Conservation (phyloP, 1,140 invertebrate species). For the Anthonomus grandis region DNA sequence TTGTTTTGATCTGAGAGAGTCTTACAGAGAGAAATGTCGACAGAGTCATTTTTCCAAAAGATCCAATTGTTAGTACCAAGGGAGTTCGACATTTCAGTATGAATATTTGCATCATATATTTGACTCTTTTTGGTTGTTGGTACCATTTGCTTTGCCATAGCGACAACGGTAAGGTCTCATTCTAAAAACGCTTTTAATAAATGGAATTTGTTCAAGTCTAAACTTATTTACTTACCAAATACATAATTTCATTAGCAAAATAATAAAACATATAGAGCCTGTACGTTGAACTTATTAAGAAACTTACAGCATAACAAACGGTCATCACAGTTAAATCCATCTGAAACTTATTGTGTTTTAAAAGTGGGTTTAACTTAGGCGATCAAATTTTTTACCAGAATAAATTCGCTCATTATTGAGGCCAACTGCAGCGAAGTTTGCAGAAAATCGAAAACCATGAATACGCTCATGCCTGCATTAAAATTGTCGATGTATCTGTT, state of each 20-base stretch:
- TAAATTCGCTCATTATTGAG: constrained; percentile 2
- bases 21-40: constrained; percentile 2
- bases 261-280: constrained; percentile 5
- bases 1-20: not conserved
- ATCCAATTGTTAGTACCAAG: constrained; percentile 5
- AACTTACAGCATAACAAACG: not conserved
- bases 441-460: constrained; percentile 20
- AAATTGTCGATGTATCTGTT: constrained; percentile 16
- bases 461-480: constrained; percentile 4
- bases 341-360: not conserved
- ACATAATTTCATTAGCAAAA: constrained; percentile 6
- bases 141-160: constrained; percentile 5
- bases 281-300: not conserved
- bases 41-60: constrained; percentile 7
- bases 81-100: constrained; percentile 1
- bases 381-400: constrained; percentile 3
- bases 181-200: constrained; percentile 4
- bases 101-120: constrained; percentile 7
- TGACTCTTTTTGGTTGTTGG: not conserved
- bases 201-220: not conserved
- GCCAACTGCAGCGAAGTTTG: constrained; percentile 14
- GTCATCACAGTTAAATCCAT: not conserved
- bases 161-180: constrained; percentile 7
- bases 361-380: not conserved
- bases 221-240: constrained; percentile 7